These are phyloP conservation scores for Mizuhopecten yessoensis DNA, from an alignment of 1,140 invertebrate genomes.

Conservation along the genomic window DNA sequence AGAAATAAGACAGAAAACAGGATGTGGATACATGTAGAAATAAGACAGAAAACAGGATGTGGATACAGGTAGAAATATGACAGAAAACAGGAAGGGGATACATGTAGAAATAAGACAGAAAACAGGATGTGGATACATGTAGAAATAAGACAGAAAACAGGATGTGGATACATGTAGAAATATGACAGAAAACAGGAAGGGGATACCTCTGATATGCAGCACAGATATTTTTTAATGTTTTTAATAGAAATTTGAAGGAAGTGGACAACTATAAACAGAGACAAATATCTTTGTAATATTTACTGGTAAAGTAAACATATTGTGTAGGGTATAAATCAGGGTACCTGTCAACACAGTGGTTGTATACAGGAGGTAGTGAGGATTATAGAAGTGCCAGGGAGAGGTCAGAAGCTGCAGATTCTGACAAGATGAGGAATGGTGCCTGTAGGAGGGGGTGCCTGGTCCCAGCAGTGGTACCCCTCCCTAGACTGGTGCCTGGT, in stretches of 20 bases:
- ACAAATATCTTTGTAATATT: background rate
- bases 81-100: background rate
- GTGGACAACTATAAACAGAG: background rate
- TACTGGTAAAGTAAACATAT: background rate
- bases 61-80: background rate
- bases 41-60: background rate
- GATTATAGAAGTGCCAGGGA: background rate
- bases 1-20: background rate
- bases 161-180: background rate
- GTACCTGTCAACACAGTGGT: background rate
- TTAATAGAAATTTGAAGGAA: background rate
- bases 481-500: slow-evolving; percentile 5
- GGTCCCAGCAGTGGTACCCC: background rate
- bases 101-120: background rate
- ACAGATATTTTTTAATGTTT: no score
- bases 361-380: background rate
- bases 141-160: background rate
- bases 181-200: background rate
- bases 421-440: slow-evolving; percentile 37
- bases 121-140: background rate
- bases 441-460: background rate
- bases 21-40: background rate
- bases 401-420: background rate
- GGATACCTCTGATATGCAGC: background rate
- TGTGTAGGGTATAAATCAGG: background rate